phyloP scores from a whole-genome alignment of 2,113 vertebrate genomes.

The Excalfactoria chinensis region DNA sequence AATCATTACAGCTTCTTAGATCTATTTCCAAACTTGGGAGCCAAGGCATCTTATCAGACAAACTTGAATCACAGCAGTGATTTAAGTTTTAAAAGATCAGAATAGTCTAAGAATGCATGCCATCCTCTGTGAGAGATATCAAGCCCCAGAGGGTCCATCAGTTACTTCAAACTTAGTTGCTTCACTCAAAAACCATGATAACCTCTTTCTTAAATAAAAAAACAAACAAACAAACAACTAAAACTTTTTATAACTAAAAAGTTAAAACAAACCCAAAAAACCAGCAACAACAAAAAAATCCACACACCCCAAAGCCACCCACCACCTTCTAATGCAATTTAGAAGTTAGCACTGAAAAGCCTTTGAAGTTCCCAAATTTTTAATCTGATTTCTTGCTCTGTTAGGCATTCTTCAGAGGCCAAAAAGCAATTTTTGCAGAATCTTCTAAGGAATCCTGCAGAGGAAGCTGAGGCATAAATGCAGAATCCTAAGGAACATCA shows the following conservation, averaged over 20 bases:
- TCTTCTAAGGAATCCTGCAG: neutral
- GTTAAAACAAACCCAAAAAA: neutral
- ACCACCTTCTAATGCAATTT: neutral
- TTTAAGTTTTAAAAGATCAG: slow-evolving; percentile 23
- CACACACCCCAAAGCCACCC: neutral
- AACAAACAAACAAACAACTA: neutral
- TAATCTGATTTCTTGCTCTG: slow-evolving; percentile 34
- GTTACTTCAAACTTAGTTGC: neutral
- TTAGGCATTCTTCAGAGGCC: neutral
- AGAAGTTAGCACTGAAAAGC: neutral
- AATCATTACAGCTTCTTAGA: slow-evolving; percentile 1
- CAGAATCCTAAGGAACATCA: neutral
- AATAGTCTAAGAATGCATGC: slow-evolving; percentile 20
- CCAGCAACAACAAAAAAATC: neutral
- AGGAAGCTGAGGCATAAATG: neutral
- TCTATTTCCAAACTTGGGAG: slow-evolving; percentile 6
- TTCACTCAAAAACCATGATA: neutral
- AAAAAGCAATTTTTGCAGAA: neutral
- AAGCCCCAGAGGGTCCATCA: neutral
- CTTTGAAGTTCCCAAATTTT: slow-evolving; percentile 7
- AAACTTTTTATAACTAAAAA: too few species aligned
- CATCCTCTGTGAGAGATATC: neutral
- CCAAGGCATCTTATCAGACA: neutral
- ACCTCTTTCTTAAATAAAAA: neutral
- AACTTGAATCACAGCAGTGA: slow-evolving; percentile 45